Base-by-base conservation (phyloP, 1,140 invertebrate species). In the Homalodisca vitripennis region DNA sequence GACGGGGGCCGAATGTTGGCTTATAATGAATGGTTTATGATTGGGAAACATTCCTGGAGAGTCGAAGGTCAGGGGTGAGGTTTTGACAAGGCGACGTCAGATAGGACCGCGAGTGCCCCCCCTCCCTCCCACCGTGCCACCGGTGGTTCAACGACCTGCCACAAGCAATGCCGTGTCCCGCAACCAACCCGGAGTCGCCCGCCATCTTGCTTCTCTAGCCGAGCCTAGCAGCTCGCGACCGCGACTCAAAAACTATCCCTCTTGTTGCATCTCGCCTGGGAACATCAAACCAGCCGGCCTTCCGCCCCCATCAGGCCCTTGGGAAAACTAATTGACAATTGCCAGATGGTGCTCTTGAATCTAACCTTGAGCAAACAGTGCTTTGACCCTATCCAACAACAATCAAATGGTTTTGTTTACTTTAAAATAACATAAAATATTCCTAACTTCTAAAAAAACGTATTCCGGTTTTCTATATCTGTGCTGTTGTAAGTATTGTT, bases 31-130 rank as follows among this genome's bases (percentile, higher is more conserved):
- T 53, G 22, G 48, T 53, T 53, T 53, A 6, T 53, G 48, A 53
- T 53, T 53, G 48, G 22, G 20, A 24, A 53, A 53, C 48, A 53
- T 53, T 53, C 48, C 48, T 13, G 22, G 12, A 10, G 3, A 60
- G 55, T 26, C 55, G 55, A 60, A 60, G 55, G 55, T 60, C 55
- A 60, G 29, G 55, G 55, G 55, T 60, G 55, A 30, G 27, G 55
- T 26, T 60, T 60, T 60, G 55, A 60, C 55, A 41, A 41, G 55
- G 14, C 55, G 24, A 24, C 2, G 14, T 30, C 24, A 24, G 14
- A 26, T 26, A 6, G 55, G 12, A 27, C 13, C 14, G 6, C 55
- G 34, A 17, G 34, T 41, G 22, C 13, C 55, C 26, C 55, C 55
- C 55, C 55, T 13, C 55, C 26, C 10, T 24, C 55, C 24, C 55